phyloP scores from a whole-genome alignment of 2,888 invertebrate species.

The Belgica antarctica region DNA sequence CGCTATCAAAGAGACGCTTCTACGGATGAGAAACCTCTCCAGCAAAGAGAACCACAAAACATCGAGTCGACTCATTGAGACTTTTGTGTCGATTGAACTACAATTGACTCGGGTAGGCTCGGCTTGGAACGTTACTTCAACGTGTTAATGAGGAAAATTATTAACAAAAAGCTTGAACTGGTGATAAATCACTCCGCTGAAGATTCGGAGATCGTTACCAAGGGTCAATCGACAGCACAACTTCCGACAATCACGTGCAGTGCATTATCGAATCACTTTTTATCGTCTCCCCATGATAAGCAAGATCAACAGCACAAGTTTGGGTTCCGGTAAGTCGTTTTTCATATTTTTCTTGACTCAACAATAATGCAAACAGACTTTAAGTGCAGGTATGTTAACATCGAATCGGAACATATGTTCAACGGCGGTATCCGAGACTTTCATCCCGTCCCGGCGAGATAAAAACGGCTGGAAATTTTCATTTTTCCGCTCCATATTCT shows the following conservation, averaged over 20 bases:
- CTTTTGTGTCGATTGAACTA: constrained; percentile 2
- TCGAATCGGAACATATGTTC: background rate
- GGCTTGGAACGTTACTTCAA: background rate
- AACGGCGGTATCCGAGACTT: background rate
- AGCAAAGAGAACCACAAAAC: background rate
- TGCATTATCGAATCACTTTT: background rate
- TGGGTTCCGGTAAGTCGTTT: background rate
- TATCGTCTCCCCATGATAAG: background rate
- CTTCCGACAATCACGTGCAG: background rate
- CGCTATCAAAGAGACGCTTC: background rate
- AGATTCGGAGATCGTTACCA: background rate
- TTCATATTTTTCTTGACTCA: background rate
- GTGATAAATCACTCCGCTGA: background rate
- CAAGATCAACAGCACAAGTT: background rate
- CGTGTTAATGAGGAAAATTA: constrained; percentile 13
- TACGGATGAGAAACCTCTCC: background rate
- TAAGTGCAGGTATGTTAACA: background rate
- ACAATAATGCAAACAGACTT: background rate
- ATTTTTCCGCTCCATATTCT: constrained; percentile 12
- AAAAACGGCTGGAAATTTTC: background rate
- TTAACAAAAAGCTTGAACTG: background rate
- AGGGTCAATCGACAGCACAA: background rate
- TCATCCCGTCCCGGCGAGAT: constrained; percentile 11
- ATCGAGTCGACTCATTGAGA: background rate
- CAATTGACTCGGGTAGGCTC: background rate